phyloP scores from a whole-genome alignment of 2,797 vertebrate genomes.

The Rhadinocentrus ornatus region DNA sequence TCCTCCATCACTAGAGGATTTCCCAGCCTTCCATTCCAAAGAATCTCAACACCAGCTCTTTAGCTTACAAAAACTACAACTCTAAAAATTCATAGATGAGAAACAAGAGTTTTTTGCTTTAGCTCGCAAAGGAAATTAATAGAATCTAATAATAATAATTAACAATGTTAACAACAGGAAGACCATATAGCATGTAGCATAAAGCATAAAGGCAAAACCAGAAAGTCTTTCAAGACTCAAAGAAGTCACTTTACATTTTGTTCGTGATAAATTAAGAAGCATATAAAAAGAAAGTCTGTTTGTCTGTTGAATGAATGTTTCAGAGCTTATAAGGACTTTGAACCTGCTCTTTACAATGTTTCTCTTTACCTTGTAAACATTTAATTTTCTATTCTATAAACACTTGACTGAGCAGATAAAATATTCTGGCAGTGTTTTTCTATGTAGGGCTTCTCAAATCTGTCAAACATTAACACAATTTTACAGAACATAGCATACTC shows the following conservation, averaged over 20 bases:
- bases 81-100: no score
- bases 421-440: neutral
- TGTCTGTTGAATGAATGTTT: no score
- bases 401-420: neutral
- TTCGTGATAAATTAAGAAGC: no score
- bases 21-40: conserved; percentile 91
- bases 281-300: no score
- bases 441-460: neutral
- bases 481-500: conserved; percentile 5
- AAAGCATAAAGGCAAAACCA: neutral
- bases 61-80: neutral
- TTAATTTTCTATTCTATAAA: conserved; percentile 7
- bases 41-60: conserved; percentile 90
- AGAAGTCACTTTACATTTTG: neutral
- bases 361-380: conserved; percentile 9
- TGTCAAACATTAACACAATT: neutral
- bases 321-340: neutral
- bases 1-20: conserved; percentile 89
- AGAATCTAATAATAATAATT: neutral
- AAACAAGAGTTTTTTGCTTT: neutral
- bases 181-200: no score
- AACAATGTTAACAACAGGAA: no score
- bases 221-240: neutral
- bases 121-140: neutral
- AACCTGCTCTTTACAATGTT: neutral